These are phyloP conservation scores for Latrodectus hesperus DNA, from an alignment of 2,888 invertebrate species.

Conservation along the genomic window DNA sequence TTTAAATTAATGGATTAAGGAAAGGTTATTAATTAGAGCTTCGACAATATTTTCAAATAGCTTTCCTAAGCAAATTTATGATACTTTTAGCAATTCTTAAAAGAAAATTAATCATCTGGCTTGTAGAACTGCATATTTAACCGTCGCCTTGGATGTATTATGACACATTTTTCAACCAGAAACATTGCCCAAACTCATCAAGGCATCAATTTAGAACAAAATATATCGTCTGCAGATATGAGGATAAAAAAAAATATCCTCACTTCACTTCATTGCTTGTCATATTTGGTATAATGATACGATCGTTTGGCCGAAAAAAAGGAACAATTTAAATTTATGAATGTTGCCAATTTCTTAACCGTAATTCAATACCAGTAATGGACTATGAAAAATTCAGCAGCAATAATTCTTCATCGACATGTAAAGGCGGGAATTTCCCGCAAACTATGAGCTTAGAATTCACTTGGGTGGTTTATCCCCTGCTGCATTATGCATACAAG, in stretches of 20 bases:
- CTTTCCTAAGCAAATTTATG: no score
- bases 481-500: constrained; percentile 16
- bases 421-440: constrained; percentile 35
- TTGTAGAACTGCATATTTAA: no score
- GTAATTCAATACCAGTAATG: constrained; percentile 44
- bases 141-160: not conserved
- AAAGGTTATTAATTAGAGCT: no score
- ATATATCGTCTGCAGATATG: not conserved
- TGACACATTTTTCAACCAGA: not conserved
- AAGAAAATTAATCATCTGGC: no score
- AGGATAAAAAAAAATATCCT: not conserved
- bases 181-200: not conserved
- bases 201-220: not conserved
- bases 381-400: constrained; percentile 60
- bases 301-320: not conserved
- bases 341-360: constrained; percentile 32
- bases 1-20: no score
- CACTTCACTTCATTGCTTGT: not conserved
- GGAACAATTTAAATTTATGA: constrained; percentile 36
- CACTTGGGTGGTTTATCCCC: constrained; percentile 26
- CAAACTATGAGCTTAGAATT: constrained; percentile 6
- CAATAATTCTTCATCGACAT: constrained; percentile 33
- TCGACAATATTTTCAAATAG: no score
- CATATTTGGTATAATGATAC: no score
- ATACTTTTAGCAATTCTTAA: no score